Evolutionary conservation across 2,888 invertebrate genomes (phyloP), one percentile per base, ranked within the genome.

Genomic region (Orchestes rusci): DNA sequence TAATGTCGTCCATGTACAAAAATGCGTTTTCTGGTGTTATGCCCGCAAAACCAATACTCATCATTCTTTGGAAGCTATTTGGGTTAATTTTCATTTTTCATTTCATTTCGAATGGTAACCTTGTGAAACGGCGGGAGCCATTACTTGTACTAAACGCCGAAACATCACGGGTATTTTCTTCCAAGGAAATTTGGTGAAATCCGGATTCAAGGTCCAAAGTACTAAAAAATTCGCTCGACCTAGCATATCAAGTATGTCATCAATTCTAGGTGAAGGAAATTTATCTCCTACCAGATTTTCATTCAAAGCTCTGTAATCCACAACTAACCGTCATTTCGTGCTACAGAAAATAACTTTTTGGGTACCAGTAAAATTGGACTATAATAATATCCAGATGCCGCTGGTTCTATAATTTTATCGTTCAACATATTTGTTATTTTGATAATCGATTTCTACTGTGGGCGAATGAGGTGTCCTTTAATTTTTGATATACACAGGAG

Each of bases 1-100:
- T 54, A 8, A 57, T 33, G 33, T 58, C 54, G 36, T 58, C 56
- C 31, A 59, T 52, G 37, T 55, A 55, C n/a, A 58, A 39, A 42
- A 56, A 57, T 19, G 45, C 41, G 50, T 48, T 47, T 39, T 47
- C 43, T 2, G 53, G 53, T 4, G 33, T 33, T 13, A 52, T 5
- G 2, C 55, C 56, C 5, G 57, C 48, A 42, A 59, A 56, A 5
- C 55, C 53, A 3, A 53, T 16, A n/a, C n/a, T n/a, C n/a, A 59
- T 58, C 54, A 59, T 54, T 29, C 55, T 29, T 32, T 45, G 48
- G 29, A 58, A 56, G 19, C 54, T 53, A 27, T 48, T 51, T 8
- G 52, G 52, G n/a, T 52, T 43, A 2, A 53, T 43, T n/a, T n/a
- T n/a, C n/a, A n/a, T n/a, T n/a, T n/a, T n/a, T n/a, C n/a, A n/a